phyloP scores from a whole-genome alignment of 2,113 vertebrate genomes.

The Hemicordylus capensis region DNA sequence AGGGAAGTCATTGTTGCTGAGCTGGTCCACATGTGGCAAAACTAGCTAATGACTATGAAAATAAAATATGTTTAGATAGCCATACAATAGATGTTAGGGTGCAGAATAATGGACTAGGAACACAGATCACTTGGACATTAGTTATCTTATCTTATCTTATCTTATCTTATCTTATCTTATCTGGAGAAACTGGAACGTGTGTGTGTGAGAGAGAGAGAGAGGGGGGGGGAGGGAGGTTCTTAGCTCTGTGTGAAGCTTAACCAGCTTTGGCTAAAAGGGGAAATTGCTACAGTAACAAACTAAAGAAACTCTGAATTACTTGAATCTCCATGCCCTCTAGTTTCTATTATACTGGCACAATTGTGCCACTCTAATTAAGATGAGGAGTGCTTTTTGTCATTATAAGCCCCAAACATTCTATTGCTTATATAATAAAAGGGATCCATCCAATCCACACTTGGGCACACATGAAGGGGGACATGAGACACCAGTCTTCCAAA shows the following conservation, averaged over 20 bases:
- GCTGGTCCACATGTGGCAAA: too few species aligned
- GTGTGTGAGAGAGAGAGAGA: not conserved
- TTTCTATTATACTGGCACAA: too few species aligned
- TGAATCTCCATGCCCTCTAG: not conserved
- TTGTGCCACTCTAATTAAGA: too few species aligned
- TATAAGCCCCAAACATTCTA: too few species aligned
- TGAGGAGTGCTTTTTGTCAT: not conserved
- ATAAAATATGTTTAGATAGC: not conserved
- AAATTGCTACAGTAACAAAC: conserved; percentile 21
- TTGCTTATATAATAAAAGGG: too few species aligned
- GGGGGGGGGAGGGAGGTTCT: not conserved
- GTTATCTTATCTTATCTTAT: too few species aligned
- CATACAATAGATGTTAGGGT: not conserved
- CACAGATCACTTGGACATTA: not conserved
- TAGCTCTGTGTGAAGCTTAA: not conserved
- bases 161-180: too few species aligned
- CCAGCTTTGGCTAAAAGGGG: not conserved
- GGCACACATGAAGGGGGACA: too few species aligned
- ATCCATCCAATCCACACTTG: too few species aligned
- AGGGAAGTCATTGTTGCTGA: too few species aligned
- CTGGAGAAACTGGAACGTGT: conserved; percentile 4
- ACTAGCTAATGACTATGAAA: not conserved
- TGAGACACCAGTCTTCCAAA: too few species aligned
- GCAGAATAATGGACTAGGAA: not conserved
- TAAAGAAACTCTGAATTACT: not conserved